Evolutionary conservation across 2,797 vertebrate species (phyloP), one percentile per base, ranked within the genome.

Genomic region (Gymnodraco acuticeps): DNA sequence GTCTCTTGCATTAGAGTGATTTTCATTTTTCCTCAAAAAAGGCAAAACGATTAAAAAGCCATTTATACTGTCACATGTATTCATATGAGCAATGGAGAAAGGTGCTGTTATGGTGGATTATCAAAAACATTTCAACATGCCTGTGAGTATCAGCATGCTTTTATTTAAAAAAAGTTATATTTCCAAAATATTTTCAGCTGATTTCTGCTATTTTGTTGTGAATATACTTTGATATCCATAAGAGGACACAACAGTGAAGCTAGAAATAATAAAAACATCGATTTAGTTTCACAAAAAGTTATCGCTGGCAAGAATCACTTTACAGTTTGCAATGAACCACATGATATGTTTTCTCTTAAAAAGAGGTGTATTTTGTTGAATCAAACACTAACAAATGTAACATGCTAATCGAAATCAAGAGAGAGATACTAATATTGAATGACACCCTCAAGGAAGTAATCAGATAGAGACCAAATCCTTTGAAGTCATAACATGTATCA

Each of bases 391-490:
- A 38, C 9, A 66, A 42, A 9, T 9, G 27, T n/a, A 27, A 15
- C 9, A 15, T 17, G 13, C 16, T 45, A 64, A 46, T 60, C n/a
- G 33, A 38, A 9, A 38, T 38, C 6, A 38, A 38, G 42, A 43
- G 19, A 15, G 23, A 38, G 41, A 50, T 13, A 43, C 8, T 50
- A 27, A 67, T 78, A 61, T 77, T 70, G 54, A 81, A 73, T 61
- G 70, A 79, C 67, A 81, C 65, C 78, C 80, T 86, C 48, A 70
- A 59, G 58, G 64, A 73, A 75, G 48, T 75, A 82, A 70, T 85
- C 61, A 82, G 76, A 77, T 70, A 73, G 63, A 81, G 74, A 68
- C 43, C 19, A n/a, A 68, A 61, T 79, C 68, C 68, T 80, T 82
- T 81, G 55, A 80, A 77, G 75, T 74, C 71, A 70, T 69, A 43